Evolutionary conservation across 2,888 invertebrate genomes (phyloP).

Genomic region (Drosophila multiciliata): DNA sequence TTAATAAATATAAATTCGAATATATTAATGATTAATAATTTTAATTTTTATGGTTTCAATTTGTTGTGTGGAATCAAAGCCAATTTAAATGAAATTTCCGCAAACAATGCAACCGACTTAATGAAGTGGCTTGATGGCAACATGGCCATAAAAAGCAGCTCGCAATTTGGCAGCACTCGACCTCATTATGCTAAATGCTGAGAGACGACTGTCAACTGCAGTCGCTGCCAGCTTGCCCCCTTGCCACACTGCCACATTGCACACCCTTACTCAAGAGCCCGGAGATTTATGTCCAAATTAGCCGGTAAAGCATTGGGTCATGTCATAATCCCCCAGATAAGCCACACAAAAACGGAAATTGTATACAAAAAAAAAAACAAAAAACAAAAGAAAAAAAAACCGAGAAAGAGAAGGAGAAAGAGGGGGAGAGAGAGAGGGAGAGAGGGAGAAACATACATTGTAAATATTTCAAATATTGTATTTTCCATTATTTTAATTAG

Average conservation of each 20-base stretch:
- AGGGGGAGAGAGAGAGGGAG: neutral
- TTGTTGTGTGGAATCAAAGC: neutral
- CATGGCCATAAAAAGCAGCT: neutral
- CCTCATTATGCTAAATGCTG: slow-evolving; percentile 57
- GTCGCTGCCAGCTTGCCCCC: slow-evolving; percentile 1
- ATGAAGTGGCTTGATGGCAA: neutral
- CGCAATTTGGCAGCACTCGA: slow-evolving; percentile 43
- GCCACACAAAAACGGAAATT: neutral
- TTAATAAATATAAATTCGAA: neutral
- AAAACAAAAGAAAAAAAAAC: slow-evolving; percentile 9
- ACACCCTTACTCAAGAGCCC: neutral
- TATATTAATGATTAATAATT: neutral
- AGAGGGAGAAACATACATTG: slow-evolving; percentile 21
- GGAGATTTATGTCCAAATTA: slow-evolving; percentile 41
- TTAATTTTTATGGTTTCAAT: rapidly evolving
- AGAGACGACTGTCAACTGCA: slow-evolving; percentile 48
- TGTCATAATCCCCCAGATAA: slow-evolving; percentile 42
- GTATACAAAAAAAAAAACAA: neutral
- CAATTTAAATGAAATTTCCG: slow-evolving; percentile 1
- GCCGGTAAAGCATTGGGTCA: slow-evolving; percentile 56
- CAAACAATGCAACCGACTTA: neutral
- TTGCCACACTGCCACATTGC: neutral
- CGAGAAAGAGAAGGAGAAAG: neutral
- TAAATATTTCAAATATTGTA: slow-evolving; percentile 66
- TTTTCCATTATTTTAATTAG: slow-evolving; percentile 77